Evolutionary conservation across 1,140 invertebrate genomes (phyloP).

Genomic region (Lasioglossum baleicum): DNA sequence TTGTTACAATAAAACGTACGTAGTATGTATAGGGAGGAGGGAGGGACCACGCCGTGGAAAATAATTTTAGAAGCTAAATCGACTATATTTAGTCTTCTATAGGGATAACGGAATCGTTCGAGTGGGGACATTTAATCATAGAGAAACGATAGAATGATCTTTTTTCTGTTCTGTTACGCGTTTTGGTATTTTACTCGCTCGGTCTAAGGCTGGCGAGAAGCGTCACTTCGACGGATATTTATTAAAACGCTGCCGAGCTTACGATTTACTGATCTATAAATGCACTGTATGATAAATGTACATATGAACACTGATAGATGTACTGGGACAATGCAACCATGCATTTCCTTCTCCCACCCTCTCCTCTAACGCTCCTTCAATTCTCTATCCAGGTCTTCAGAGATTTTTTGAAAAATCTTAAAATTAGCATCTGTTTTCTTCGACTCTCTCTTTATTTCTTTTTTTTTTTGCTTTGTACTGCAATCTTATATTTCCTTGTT

Average conservation of each 20-base stretch:
- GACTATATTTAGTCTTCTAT: conserved; percentile 28
- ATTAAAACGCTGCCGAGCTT: conserved; percentile 44
- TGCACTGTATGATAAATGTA: conserved; percentile 63
- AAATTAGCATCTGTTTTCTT: conserved; percentile 46
- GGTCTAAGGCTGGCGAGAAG: conserved; percentile 28
- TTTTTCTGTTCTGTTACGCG: background rate
- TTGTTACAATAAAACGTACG: conserved; percentile 58
- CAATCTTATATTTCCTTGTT: conserved; percentile 30
- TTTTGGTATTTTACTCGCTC: background rate
- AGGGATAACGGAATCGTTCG: conserved; percentile 3
- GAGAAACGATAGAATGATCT: background rate
- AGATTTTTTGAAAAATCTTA: conserved; percentile 56
- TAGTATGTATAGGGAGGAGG: conserved; percentile 33
- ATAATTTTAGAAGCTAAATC: conserved; percentile 25
- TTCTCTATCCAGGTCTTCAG: conserved; percentile 17
- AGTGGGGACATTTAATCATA: background rate
- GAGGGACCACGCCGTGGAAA: conserved; percentile 25
- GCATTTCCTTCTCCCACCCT: background rate
- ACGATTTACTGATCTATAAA: conserved; percentile 58
- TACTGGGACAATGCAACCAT: conserved; percentile 41
- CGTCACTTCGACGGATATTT: conserved; percentile 30
- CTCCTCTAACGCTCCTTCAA: conserved; percentile 6
- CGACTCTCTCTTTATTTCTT: background rate
- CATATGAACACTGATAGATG: conserved; percentile 55
- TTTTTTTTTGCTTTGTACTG: conserved; percentile 61